phyloP scores from a whole-genome alignment of 2,888 invertebrate species.

The Scrobipalpa atriplicella region DNA sequence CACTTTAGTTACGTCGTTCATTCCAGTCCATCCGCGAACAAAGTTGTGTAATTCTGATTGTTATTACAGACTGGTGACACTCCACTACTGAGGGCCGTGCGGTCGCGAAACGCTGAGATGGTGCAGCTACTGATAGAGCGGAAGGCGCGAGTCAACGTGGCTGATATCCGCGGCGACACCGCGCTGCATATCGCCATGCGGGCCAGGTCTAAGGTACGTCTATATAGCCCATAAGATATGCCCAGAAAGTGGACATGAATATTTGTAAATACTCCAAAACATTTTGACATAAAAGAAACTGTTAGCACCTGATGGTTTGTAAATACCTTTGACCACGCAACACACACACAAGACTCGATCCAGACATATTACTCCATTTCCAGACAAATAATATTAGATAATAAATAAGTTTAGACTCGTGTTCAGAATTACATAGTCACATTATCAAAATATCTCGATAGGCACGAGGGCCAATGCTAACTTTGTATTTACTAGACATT shows the following conservation, averaged over 20 bases:
- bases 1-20: too few species aligned
- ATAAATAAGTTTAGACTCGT: neutral
- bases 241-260: too few species aligned
- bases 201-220: conserved; percentile 89
- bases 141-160: conserved; percentile 95
- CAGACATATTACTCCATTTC: too few species aligned
- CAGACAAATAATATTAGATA: neutral
- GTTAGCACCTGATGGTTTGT: too few species aligned
- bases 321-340: too few species aligned
- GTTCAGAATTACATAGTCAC: neutral
- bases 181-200: conserved; percentile 98
- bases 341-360: too few species aligned
- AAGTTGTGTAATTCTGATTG: too few species aligned
- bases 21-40: too few species aligned
- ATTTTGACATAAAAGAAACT: too few species aligned
- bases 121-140: conserved; percentile 95
- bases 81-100: conserved; percentile 94
- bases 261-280: too few species aligned
- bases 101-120: conserved; percentile 94
- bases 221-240: neutral
- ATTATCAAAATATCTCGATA: neutral
- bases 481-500: neutral
- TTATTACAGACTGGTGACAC: conserved; percentile 93
- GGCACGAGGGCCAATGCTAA: conserved; percentile 1
- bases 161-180: conserved; percentile 97